Conservation (phyloP, 2,797 vertebrate species). For the Cryptoprocta ferox region DNA sequence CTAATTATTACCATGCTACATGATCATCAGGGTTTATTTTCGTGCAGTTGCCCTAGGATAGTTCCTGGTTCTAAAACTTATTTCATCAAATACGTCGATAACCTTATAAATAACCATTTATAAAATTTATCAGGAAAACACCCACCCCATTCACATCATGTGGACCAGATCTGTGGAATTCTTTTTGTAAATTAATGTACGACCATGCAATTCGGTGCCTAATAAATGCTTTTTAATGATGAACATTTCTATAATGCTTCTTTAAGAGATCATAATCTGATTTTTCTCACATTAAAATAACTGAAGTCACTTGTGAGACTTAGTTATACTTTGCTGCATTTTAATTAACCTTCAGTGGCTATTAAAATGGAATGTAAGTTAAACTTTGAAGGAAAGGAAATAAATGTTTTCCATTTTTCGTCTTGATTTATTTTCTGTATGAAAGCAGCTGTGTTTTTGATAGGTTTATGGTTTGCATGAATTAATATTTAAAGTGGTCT, state of each 20-base stretch:
- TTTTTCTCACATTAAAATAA: slow-evolving; percentile 75
- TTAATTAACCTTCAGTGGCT: slow-evolving; percentile 76
- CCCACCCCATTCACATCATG: not conserved
- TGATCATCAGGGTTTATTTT: slow-evolving; percentile 72
- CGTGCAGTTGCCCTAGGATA: slow-evolving; percentile 74
- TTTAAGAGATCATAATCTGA: slow-evolving; percentile 70
- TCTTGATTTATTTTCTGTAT: slow-evolving; percentile 88
- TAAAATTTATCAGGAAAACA: slow-evolving; percentile 4
- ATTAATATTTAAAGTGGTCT: slow-evolving; percentile 89
- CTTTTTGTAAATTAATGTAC: slow-evolving; percentile 81
- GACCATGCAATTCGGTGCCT: slow-evolving; percentile 54
- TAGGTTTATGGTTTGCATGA: slow-evolving; percentile 91
- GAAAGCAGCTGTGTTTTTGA: slow-evolving; percentile 84
- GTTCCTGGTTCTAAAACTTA: slow-evolving; percentile 81
- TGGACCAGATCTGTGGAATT: slow-evolving; percentile 30
- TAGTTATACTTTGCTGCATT: slow-evolving; percentile 70
- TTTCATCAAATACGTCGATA: slow-evolving; percentile 81
- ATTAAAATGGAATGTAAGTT: slow-evolving; percentile 79
- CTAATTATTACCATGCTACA: slow-evolving; percentile 64
- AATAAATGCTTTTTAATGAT: slow-evolving; percentile 74
- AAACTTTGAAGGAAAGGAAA: slow-evolving; percentile 79
- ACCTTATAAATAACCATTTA: slow-evolving; percentile 80
- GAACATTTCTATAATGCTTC: slow-evolving; percentile 77
- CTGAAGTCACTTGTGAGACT: slow-evolving; percentile 70
- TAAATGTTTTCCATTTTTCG: slow-evolving; percentile 87